Base-by-base conservation (phyloP, 2,888 invertebrate genomes). In the Ectemnius continuus region DNA sequence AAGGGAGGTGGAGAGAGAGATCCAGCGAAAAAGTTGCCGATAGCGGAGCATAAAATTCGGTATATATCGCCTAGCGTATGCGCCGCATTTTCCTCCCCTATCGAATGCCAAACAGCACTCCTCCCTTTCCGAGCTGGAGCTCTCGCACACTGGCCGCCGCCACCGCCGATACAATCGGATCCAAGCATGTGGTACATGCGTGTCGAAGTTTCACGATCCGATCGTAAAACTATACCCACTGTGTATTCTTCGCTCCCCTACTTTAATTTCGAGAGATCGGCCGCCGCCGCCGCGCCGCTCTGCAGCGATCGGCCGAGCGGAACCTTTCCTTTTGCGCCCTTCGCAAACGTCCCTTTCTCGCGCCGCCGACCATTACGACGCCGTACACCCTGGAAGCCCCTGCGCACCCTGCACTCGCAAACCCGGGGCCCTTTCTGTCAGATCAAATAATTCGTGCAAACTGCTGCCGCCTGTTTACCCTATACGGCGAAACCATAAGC, bases 41-140 rank as follows among this genome's bases (percentile, higher is more conserved):
- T 77, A 18, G 67, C 20, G 56, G 52, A 3, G 56, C 79, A 81
- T 81, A 80, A 81, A 80, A 73, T 69, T 67, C 63, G 28, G 65
- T 79, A 67, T 79, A 67, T 65, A 14, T 16, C 14, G 52, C 23
- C 23, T 23, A 23, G 23, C 3, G 23, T 23, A 23, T 61, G 46
- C 62, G 67, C 70, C 71, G 58, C 57, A 57, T 68, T 69, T 69
- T 67, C 61, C 69, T 62, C 67, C 71, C 58, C 48, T 2, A 28
- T 46, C 18, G 14, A 20, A 57, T 28, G 58, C 36, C n/a, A 70
- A 61, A 70, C 67, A n/a, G n/a, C 69, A 62, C 60, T 52, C 52
- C 60, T 52, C 52, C 52, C 52, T 52, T 52, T 52, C 16, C 52
- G n/a, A 52, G 14, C 52, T 16, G 16, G 2, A 1, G n/a, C 16